phyloP scores from a whole-genome alignment of 2,113 vertebrate species.

The Istiophorus platypterus region DNA sequence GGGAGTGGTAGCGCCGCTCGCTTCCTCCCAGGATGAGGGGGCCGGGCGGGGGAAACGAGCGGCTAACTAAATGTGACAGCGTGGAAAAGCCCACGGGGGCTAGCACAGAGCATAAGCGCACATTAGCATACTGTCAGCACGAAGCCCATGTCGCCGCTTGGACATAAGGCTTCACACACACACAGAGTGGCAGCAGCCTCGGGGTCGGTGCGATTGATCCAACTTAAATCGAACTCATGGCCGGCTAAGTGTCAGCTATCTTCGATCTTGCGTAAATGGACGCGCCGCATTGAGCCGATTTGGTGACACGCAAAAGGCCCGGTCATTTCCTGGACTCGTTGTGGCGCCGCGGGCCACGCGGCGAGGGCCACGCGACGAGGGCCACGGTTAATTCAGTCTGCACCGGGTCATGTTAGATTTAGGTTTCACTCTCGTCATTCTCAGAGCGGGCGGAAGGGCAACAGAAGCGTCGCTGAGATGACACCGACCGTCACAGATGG shows the following conservation, averaged over 20 bases:
- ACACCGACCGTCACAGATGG: too few species aligned
- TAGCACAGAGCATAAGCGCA: slow-evolving; percentile 24
- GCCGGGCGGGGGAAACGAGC: slow-evolving; percentile 29
- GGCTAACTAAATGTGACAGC: slow-evolving; percentile 63
- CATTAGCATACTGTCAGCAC: slow-evolving; percentile 56
- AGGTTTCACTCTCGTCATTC: too few species aligned
- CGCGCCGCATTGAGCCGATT: too few species aligned
- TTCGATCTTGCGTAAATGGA: slow-evolving; percentile 41
- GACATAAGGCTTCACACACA: slow-evolving; percentile 5
- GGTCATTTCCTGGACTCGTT: slow-evolving; percentile 48
- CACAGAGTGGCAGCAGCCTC: too few species aligned
- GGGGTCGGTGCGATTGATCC: slow-evolving; percentile 51
- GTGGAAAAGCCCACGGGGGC: slow-evolving; percentile 51
- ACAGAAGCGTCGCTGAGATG: too few species aligned
- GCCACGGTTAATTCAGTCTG: slow-evolving; percentile 38
- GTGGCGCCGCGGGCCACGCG: slow-evolving; percentile 24
- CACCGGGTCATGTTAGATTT: slow-evolving; percentile 16
- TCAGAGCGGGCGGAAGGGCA: too few species aligned
- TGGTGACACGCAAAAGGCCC: too few species aligned
- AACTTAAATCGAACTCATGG: slow-evolving; percentile 52
- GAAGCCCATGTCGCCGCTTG: slow-evolving; percentile 11
- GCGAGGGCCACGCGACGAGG: too few species aligned
- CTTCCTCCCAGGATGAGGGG: slow-evolving; percentile 44
- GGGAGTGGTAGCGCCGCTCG: not conserved
- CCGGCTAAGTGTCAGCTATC: slow-evolving; percentile 4